Conservation (phyloP, 2,888 invertebrate species). For the Synergus itoensis region DNA sequence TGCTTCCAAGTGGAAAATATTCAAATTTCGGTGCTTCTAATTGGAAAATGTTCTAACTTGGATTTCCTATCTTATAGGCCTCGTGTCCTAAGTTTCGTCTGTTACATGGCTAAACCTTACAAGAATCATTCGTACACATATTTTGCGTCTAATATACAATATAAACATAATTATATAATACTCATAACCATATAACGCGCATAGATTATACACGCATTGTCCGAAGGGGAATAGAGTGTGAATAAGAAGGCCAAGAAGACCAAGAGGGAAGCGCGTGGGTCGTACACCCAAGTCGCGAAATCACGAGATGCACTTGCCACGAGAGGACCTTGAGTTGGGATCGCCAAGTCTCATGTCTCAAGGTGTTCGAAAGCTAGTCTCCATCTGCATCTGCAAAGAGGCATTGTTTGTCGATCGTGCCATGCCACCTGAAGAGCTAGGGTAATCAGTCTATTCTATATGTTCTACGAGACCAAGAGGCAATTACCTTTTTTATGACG, state of each 20-base stretch:
- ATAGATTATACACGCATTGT: slow-evolving; percentile 3
- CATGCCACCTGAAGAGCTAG: neutral
- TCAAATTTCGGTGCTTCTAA: too few species aligned
- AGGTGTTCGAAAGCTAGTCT: slow-evolving; percentile 56
- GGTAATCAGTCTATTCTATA: neutral
- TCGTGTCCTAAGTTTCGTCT: neutral
- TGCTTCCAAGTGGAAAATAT: too few species aligned
- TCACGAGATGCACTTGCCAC: slow-evolving; percentile 54
- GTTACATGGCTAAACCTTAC: neutral
- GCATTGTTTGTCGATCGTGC: slow-evolving; percentile 50
- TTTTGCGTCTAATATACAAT: neutral
- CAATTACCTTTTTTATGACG: neutral
- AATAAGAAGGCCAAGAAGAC: neutral
- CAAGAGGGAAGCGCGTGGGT: slow-evolving; percentile 3
- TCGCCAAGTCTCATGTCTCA: slow-evolving; percentile 54
- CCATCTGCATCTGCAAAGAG: slow-evolving; percentile 48
- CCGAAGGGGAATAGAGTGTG: slow-evolving; percentile 15
- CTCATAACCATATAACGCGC: neutral
- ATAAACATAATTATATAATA: slow-evolving; percentile 31
- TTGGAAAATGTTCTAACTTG: too few species aligned
- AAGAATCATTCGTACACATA: slow-evolving; percentile 30
- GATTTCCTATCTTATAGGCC: neutral
- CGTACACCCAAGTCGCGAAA: slow-evolving; percentile 11
- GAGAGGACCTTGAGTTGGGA: slow-evolving; percentile 59
- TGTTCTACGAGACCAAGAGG: neutral